A percentile compares a stretch with the other conserved stretches of the same genome.
These are phyloP conservation scores for Panopea generosa DNA, from an alignment of 2,888 invertebrate species.

Conservation along the genomic window DNA sequence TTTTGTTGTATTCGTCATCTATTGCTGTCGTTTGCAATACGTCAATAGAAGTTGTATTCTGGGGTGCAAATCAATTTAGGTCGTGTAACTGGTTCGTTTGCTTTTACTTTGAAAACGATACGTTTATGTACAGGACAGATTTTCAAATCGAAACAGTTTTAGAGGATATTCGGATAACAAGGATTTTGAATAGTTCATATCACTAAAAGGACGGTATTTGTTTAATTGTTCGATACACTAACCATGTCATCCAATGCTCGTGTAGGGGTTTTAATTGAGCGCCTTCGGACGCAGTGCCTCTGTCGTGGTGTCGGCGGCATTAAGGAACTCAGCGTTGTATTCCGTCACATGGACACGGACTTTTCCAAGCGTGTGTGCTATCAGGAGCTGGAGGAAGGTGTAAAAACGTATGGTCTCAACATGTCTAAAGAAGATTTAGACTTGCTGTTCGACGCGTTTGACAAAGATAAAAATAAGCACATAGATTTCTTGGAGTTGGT, in stretches of 20 bases:
- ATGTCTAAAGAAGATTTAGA: constrained; percentile 71
- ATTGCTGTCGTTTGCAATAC: no score
- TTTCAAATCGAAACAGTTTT: no score
- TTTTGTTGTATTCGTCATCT: no score
- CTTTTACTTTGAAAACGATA: no score
- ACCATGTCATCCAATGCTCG: constrained; percentile 19
- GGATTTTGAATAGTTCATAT: no score
- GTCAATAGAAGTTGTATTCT: no score
- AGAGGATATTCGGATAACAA: no score
- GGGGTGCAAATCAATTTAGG: no score
- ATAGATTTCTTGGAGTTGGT: constrained; percentile 82
- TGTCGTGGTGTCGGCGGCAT: constrained; percentile 73
- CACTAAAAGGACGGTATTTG: no score
- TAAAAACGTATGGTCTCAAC: constrained; percentile 69
- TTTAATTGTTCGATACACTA: no score
- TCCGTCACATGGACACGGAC: constrained; percentile 79
- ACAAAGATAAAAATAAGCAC: constrained; percentile 74
- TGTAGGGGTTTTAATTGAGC: constrained; percentile 61
- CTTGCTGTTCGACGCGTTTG: constrained; percentile 74
- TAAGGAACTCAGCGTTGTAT: constrained; percentile 75
- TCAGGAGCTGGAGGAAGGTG: constrained; percentile 76
- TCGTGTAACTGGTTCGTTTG: no score
- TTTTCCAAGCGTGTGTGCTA: constrained; percentile 77
- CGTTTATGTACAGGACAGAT: no score
- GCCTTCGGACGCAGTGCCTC: constrained; percentile 69